These are phyloP conservation scores for Paraplagusia blochii DNA, from an alignment of 2,113 vertebrate species.

Conservation along the genomic window DNA sequence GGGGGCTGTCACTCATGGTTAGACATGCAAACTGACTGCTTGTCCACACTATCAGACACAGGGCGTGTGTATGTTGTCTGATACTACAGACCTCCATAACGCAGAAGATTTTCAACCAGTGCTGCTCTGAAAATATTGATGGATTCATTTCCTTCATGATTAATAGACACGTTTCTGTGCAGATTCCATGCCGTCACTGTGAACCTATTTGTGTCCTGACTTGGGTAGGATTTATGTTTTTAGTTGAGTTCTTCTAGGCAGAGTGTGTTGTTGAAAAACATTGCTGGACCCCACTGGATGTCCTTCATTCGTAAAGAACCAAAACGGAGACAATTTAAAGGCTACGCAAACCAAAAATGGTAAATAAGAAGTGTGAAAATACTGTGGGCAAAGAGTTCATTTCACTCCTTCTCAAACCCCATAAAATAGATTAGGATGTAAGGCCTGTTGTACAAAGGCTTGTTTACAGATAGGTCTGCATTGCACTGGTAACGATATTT, in stretches of 20 bases:
- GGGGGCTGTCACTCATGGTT: conserved; percentile 68
- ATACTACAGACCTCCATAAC: background rate
- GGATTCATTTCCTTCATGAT: background rate
- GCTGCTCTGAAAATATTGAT: conserved; percentile 6
- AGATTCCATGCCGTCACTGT: background rate
- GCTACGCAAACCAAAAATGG: too few species aligned
- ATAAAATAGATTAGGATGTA: too few species aligned
- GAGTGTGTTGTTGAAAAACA: too few species aligned
- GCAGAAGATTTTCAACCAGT: background rate
- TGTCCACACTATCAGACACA: conserved; percentile 32
- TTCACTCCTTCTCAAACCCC: too few species aligned
- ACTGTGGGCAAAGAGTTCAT: too few species aligned
- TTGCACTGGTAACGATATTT: too few species aligned
- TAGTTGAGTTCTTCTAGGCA: background rate
- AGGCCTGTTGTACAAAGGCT: too few species aligned
- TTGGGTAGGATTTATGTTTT: background rate
- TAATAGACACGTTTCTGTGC: background rate
- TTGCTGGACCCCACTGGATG: background rate
- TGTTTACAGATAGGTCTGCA: too few species aligned
- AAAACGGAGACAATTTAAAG: too few species aligned
- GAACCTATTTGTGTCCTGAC: background rate
- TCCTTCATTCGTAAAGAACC: too few species aligned
- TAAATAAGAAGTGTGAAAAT: too few species aligned
- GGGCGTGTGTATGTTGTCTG: conserved; percentile 4
- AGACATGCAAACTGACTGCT: conserved; percentile 43